Evolutionary conservation across 2,888 invertebrate species (phyloP).

Genomic region (Cataglyphis altisquamis): DNA sequence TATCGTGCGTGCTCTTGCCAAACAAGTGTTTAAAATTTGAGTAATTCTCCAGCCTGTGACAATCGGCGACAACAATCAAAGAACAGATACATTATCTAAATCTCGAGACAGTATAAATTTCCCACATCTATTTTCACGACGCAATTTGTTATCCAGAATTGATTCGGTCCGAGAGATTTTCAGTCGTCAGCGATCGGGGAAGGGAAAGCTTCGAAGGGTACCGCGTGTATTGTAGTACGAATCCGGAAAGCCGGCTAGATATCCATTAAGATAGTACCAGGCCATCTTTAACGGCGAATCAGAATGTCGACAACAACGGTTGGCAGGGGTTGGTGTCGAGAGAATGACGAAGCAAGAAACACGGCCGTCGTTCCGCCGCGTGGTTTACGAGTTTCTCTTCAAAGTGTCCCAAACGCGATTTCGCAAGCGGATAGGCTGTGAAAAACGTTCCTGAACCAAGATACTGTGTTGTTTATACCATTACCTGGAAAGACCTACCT

Average conservation of each 20-base stretch:
- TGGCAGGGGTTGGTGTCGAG: constrained; percentile 34
- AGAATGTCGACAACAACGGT: constrained; percentile 75
- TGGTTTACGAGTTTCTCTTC: constrained; percentile 73
- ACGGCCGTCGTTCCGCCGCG: constrained; percentile 71
- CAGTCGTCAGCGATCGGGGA: constrained; percentile 48
- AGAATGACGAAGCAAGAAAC: constrained; percentile 69
- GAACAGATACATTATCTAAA: background rate
- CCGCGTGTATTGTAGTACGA: constrained; percentile 34
- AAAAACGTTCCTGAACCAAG: constrained; percentile 67
- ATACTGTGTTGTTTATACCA: constrained; percentile 23
- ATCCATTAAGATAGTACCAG: constrained; percentile 80
- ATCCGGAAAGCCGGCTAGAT: constrained; percentile 76
- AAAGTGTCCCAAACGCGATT: constrained; percentile 72
- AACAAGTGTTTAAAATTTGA: constrained; percentile 31
- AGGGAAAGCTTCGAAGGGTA: constrained; percentile 41
- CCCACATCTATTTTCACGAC: background rate
- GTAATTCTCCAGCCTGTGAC: constrained; percentile 10
- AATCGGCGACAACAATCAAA: background rate
- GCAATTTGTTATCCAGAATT: constrained; percentile 38
- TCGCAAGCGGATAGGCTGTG: constrained; percentile 70
- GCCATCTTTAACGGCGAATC: constrained; percentile 80
- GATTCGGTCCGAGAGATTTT: constrained; percentile 2
- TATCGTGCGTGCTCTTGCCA: background rate
- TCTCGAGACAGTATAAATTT: background rate
- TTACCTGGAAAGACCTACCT: background rate